Evolutionary conservation across 2,888 invertebrate species (phyloP).

Genomic region (Drosophila flavopinicola): DNA sequence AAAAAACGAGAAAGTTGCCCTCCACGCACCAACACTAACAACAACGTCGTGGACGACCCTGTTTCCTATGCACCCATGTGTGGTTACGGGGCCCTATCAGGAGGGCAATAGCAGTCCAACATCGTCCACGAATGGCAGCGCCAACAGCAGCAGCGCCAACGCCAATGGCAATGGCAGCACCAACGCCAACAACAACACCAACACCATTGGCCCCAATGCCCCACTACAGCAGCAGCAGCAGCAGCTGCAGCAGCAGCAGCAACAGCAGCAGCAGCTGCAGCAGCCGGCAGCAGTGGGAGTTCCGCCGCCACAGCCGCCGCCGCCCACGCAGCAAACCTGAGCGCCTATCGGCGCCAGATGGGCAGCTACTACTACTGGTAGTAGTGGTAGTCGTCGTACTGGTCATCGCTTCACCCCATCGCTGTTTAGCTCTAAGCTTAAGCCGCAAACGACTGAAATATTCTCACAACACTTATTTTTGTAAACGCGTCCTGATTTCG

Average conservation of each 20-base stretch:
- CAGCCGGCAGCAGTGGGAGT: constrained; percentile 33
- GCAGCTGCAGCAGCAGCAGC: too few species aligned
- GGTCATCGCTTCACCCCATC: neutral
- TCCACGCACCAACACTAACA: constrained; percentile 87
- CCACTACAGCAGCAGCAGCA: constrained; percentile 51
- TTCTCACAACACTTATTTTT: constrained; percentile 67
- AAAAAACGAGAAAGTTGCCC: constrained; percentile 85
- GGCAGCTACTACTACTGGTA: constrained; percentile 59
- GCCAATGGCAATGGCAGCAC: constrained; percentile 31
- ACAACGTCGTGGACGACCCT: constrained; percentile 94
- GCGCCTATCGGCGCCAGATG: constrained; percentile 37
- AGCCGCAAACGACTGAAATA: constrained; percentile 58
- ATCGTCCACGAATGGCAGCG: constrained; percentile 82
- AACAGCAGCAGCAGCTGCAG: constrained; percentile 28
- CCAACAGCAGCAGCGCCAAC: constrained; percentile 61
- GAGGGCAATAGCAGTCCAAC: constrained; percentile 86
- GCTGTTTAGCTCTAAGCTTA: constrained; percentile 49
- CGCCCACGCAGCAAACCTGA: constrained; percentile 64
- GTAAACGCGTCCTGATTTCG: constrained; percentile 70
- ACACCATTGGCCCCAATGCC: constrained; percentile 33
- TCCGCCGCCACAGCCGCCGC: constrained; percentile 41
- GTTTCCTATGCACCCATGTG: constrained; percentile 94
- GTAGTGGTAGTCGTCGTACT: constrained; percentile 7
- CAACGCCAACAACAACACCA: constrained; percentile 33
- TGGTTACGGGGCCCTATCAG: constrained; percentile 93